Percentiles rank a stretch among this genome's conserved stretches.
phyloP scores from a whole-genome alignment of 2,797 vertebrate species.

The Heterohyrax brucei region DNA sequence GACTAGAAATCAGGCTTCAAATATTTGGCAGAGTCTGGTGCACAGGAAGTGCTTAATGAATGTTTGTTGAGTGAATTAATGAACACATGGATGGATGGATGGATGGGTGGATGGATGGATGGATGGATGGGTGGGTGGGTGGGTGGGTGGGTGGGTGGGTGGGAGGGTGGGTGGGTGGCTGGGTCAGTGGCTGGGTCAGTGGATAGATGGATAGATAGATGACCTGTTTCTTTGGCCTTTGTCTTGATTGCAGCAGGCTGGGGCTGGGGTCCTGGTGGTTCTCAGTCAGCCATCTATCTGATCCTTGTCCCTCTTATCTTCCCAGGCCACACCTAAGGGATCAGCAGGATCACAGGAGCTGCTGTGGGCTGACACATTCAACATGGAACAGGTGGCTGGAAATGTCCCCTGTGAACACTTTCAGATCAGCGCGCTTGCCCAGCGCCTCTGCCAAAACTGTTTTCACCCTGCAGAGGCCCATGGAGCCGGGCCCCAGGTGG shows the following conservation, averaged over 20 bases:
- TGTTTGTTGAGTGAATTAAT: conserved; percentile 55
- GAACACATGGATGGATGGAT: not conserved
- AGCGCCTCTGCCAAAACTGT: conserved; percentile 94
- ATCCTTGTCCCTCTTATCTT: conserved; percentile 32
- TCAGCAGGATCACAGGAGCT: conserved; percentile 59
- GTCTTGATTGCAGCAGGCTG: not conserved
- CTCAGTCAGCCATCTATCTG: conserved; percentile 7
- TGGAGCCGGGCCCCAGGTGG: conserved; percentile 87
- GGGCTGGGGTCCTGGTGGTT: not conserved
- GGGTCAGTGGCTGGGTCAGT: not conserved
- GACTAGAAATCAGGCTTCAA: not conserved
- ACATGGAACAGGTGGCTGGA: conserved; percentile 84
- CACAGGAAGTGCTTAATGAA: not conserved
- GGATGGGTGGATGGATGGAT: not conserved
- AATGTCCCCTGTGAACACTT: conserved; percentile 92
- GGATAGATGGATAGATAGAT: not conserved
- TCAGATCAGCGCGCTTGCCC: conserved; percentile 94
- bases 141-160: not conserved
- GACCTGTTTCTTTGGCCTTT: conserved; percentile 7
- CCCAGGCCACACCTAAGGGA: conserved; percentile 14
- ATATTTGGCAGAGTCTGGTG: not conserved
- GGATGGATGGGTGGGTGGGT: not conserved
- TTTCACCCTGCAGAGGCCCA: conserved; percentile 92
- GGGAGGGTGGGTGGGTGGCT: not conserved
- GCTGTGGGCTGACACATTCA: conserved; percentile 40